phyloP scores from a whole-genome alignment of 2,888 invertebrate genomes.

The Dryocosmus kuriphilus region DNA sequence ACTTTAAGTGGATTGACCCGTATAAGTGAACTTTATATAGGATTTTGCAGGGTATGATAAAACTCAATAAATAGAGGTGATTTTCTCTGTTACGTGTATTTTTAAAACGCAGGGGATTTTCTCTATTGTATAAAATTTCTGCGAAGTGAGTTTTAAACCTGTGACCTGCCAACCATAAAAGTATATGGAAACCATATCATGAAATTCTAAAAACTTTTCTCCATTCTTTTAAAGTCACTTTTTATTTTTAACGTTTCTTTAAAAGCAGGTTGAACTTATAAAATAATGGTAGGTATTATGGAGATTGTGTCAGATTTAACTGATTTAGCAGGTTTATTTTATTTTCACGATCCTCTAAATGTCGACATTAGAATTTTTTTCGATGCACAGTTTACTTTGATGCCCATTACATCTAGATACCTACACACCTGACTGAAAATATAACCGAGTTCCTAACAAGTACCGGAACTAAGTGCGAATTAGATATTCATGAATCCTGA shows the following conservation, averaged over 20 bases:
- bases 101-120: background rate
- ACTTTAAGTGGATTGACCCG: background rate
- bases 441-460: constrained; percentile 28
- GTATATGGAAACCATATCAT: background rate
- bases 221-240: background rate
- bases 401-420: constrained; percentile 5
- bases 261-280: too few relatives aligned
- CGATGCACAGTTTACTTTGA: background rate
- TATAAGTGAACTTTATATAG: background rate
- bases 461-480: constrained; percentile 54
- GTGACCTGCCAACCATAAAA: background rate
- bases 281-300: background rate
- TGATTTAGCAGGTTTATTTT: background rate
- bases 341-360: background rate
- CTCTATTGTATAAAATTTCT: background rate
- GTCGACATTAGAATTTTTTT: constrained; percentile 7
- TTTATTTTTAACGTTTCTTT: too few relatives aligned
- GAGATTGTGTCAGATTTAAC: background rate
- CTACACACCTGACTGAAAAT: constrained; percentile 14
- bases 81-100: background rate
- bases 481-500: constrained; percentile 73
- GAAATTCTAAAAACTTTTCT: background rate
- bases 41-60: background rate
- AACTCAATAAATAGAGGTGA: background rate
- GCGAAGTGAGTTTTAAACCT: background rate